phyloP scores from a whole-genome alignment of 1,140 invertebrate genomes.

The Drosophila sp. region DNA sequence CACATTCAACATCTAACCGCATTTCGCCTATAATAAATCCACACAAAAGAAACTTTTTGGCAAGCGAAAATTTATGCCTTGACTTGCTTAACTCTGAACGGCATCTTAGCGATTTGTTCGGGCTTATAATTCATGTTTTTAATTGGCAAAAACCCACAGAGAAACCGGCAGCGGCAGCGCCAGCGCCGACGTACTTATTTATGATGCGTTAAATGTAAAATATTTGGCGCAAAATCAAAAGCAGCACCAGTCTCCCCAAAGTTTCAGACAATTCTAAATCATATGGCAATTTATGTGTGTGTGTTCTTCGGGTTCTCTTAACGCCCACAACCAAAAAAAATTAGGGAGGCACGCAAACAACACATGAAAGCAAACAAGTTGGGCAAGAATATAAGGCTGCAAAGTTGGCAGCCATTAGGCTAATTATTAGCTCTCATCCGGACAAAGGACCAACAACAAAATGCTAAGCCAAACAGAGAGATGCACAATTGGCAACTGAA shows the following conservation, averaged over 20 bases:
- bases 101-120: slow-evolving; percentile 70
- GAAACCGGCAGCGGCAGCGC: slow-evolving; percentile 20
- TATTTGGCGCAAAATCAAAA: slow-evolving; percentile 76
- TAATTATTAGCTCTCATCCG: slow-evolving; percentile 60
- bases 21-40: slow-evolving; percentile 70
- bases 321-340: slow-evolving; percentile 27
- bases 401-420: slow-evolving; percentile 70
- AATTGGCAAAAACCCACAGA: slow-evolving; percentile 64
- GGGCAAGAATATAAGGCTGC: slow-evolving; percentile 24
- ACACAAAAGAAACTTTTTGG: slow-evolving; percentile 71
- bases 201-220: slow-evolving; percentile 75
- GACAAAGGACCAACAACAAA: slow-evolving; percentile 14
- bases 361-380: slow-evolving; percentile 7
- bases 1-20: slow-evolving; percentile 66
- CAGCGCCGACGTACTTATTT: slow-evolving; percentile 59
- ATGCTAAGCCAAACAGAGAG: slow-evolving; percentile 25
- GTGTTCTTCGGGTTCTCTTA: slow-evolving; percentile 2
- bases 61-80: slow-evolving; percentile 72
- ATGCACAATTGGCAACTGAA: slow-evolving; percentile 39
- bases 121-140: slow-evolving; percentile 77
- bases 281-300: slow-evolving; percentile 64
- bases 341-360: neutral
- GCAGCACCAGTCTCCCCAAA: slow-evolving; percentile 23
- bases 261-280: slow-evolving; percentile 45
- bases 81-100: slow-evolving; percentile 23